Base-by-base conservation (phyloP, 2,888 invertebrate species). In the Abrostola tripartita region DNA sequence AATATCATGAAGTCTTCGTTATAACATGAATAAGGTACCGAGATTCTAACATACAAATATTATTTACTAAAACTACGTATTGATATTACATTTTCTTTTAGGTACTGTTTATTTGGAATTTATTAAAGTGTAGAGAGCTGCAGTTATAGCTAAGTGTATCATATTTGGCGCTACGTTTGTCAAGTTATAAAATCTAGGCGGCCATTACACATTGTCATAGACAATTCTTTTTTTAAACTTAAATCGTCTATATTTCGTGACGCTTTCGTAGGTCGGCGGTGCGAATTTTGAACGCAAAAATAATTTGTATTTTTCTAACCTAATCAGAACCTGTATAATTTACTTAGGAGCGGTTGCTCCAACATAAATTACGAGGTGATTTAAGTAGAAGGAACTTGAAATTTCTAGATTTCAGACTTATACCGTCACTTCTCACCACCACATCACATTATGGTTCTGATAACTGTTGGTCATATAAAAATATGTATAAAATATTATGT, bases 251-350 rank as follows among this genome's bases (percentile, higher is more conserved):
- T 72, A 72, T 74, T 86, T 92, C 91, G 91, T 88, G 87, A 85
- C 87, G 87, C 84, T 78, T 86, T 89, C 89, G 88, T 85, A 84
- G 79, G 81, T 83, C 85, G 91, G 88, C 90, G 88, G 90, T 88
- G 90, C 87, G 87, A 87, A 85, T 86, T 85, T 86, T 82, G 83
- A 86, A 88, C 87, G 85, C 86, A 83, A 66, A 82, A 85, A 81
- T 65, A 73, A 72, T 65, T 71, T 65, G 68, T 73, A 79, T 83
- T 82, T 89, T 91, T 93, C 93, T 93, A 92, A 92, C 93, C 93
- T 93, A 95, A 95, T 95, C 95, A 95, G 93, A 95, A 95, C 95
- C 95, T 93, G 94, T 93, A 89, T 92, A 95, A 95, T 95, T 95
- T 95, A 95, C 94, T 92, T 82, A 91, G 89, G 90, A 86, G 79